Evolutionary conservation across 2,888 invertebrate genomes (phyloP).

Genomic region (Leptogaster cylindrica): DNA sequence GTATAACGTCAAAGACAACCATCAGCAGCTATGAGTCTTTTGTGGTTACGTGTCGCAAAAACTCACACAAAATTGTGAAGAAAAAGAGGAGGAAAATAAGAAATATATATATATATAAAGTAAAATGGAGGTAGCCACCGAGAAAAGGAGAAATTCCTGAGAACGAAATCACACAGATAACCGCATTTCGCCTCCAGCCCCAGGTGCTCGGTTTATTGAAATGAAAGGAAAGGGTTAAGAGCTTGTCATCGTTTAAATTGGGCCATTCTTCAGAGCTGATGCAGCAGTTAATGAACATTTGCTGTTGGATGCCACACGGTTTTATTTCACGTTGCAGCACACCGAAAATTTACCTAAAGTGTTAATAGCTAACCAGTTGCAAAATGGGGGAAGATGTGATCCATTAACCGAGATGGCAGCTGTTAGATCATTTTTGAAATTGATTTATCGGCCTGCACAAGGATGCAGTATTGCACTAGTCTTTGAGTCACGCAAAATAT

Average conservation of each 20-base stretch:
- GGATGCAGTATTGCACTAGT: too few species aligned
- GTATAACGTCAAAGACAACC: slow-evolving; percentile 38
- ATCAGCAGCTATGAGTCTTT: slow-evolving; percentile 36
- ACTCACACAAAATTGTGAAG: slow-evolving; percentile 21
- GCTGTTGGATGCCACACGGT: background rate
- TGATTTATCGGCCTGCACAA: too few species aligned
- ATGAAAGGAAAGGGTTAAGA: slow-evolving; percentile 30
- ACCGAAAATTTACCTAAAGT: too few species aligned
- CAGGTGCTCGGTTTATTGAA: slow-evolving; percentile 38
- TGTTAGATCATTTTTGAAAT: too few species aligned
- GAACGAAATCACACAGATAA: slow-evolving; percentile 32
- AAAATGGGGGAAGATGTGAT: too few species aligned
- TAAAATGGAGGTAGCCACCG: background rate
- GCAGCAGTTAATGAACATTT: slow-evolving; percentile 20
- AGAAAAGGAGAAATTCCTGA: slow-evolving; percentile 7
- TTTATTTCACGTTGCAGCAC: too few species aligned
- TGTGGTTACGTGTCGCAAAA: slow-evolving; percentile 37
- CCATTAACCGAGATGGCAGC: too few species aligned
- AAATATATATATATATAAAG: background rate
- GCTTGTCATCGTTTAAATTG: slow-evolving; percentile 30
- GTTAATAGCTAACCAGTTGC: too few species aligned
- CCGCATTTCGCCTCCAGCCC: slow-evolving; percentile 25
- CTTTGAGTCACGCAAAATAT: too few species aligned
- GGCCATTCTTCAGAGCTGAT: background rate
- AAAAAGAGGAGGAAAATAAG: background rate